Base-by-base conservation (phyloP, 1,140 invertebrate species). In the Eriocheir sinensis region DNA sequence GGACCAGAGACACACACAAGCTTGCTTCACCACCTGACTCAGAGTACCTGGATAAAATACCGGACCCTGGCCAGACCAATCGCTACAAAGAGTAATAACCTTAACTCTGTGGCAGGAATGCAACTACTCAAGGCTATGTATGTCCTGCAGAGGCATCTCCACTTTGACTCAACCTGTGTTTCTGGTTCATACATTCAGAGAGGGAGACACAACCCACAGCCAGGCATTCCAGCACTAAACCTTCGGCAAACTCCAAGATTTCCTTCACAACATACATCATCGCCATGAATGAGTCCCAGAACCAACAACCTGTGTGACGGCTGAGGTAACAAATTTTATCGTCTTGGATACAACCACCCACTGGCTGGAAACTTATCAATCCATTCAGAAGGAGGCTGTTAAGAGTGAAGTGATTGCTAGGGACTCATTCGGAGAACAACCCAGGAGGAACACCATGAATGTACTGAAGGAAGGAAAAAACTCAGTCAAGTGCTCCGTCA, bases 181-280 rank as follows among this genome's bases (percentile, higher is more conserved):
- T 92, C 91, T 92, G 60, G 79, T 81, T 36, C 72, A 92, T 92
- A 81, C 3, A 32, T 92, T 44, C 60, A 83, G 91, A 83, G 36
- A 92, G 36, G 79, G 81, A 92, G 91, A 83, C 72, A 72, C 9
- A 38, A 80, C 27, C 72, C 36, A 3, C 72, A 53, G 91, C 60
- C 88, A 44, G 44, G 88, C 38, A 89, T 89, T 89, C 88, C 88
- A 89, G 36, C 88, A 89, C 8, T 41, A 89, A 48, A 89, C 21
- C 91, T 81, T 81, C 38, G 91, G 91, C 36, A 38, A 36, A 80
- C 81, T 40, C 89, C 41, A 53, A 72, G 32, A 53, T 90, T 90
- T 60, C 40, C 40, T 90, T 40, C 38, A 48, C 0, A 44, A 90
- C 21, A 40, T 90, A 90, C 38, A 90, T 90, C 89, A 90, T 40